Evolutionary conservation across 2,113 vertebrate species (phyloP).

Genomic region (Psettodes erumei): DNA sequence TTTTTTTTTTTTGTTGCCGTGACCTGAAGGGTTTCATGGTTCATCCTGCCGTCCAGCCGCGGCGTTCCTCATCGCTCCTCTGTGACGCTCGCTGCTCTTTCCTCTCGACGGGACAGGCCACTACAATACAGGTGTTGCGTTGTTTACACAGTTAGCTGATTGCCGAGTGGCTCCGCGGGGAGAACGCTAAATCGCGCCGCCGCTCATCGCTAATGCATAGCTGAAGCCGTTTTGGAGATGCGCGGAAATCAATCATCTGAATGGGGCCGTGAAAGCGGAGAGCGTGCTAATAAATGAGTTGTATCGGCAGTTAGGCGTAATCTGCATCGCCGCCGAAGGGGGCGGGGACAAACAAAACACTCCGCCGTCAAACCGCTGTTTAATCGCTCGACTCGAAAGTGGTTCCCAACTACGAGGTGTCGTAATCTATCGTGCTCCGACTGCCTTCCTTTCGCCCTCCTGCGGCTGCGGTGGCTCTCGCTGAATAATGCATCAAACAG

Average conservation of each 20-base stretch:
- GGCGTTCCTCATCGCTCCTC: too few species aligned
- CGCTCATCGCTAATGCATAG: conserved; percentile 68
- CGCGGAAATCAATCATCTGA: conserved; percentile 71
- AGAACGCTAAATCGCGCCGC: conserved; percentile 59
- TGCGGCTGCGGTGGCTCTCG: background rate
- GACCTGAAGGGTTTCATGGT: background rate
- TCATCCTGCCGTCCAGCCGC: too few species aligned
- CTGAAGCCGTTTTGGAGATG: conserved; percentile 45
- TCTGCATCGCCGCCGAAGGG: conserved; percentile 32
- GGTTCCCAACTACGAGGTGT: conserved; percentile 1
- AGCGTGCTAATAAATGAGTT: conserved; percentile 58
- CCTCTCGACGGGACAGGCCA: conserved; percentile 3
- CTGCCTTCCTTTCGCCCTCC: background rate
- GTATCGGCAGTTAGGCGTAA: conserved; percentile 49
- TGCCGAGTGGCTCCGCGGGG: conserved; percentile 50
- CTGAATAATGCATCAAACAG: background rate
- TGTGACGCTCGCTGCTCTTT: background rate
- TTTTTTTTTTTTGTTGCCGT: too few species aligned
- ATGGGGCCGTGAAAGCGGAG: conserved; percentile 56
- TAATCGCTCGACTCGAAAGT: conserved; percentile 21
- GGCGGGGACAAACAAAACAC: conserved; percentile 27
- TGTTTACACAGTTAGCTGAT: conserved; percentile 57
- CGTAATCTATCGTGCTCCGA: background rate
- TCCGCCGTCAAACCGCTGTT: conserved; percentile 10
- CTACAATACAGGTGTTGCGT: conserved; percentile 49